These are phyloP conservation scores for Trissolcus basalis DNA, from an alignment of 1,140 invertebrate genomes.

Conservation along the genomic window DNA sequence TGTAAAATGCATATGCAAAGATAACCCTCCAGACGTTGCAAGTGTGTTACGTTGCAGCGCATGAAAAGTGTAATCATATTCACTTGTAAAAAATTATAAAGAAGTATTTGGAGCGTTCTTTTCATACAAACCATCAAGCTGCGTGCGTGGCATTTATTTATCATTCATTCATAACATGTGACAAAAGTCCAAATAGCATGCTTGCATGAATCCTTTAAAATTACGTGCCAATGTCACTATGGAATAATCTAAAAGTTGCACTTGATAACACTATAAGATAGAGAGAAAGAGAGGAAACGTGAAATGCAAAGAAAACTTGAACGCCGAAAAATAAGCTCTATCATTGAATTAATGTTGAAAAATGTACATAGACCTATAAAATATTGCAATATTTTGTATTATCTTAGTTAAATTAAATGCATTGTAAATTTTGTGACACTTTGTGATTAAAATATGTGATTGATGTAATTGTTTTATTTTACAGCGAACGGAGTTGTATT, in stretches of 20 bases:
- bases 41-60: conserved; percentile 14
- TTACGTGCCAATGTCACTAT: conserved; percentile 62
- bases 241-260: conserved; percentile 52
- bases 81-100: conserved; percentile 37
- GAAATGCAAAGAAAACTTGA: conserved; percentile 50
- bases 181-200: conserved; percentile 49
- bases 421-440: conserved; percentile 11
- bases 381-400: conserved; percentile 40
- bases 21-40: too few species aligned
- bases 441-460: neutral
- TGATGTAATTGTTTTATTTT: neutral
- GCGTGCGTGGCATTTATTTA: conserved; percentile 49
- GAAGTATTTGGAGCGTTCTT: conserved; percentile 44
- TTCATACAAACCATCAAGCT: conserved; percentile 51
- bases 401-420: conserved; percentile 13
- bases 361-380: conserved; percentile 35
- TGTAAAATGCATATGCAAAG: too few species aligned
- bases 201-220: conserved; percentile 57
- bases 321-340: conserved; percentile 46
- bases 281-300: conserved; percentile 59
- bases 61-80: conserved; percentile 37
- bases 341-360: conserved; percentile 43
- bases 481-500: neutral
- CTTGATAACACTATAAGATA: conserved; percentile 54
- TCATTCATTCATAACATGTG: conserved; percentile 41